Conservation (phyloP, 2,888 invertebrate genomes). For the Euplagia quadripunctaria region DNA sequence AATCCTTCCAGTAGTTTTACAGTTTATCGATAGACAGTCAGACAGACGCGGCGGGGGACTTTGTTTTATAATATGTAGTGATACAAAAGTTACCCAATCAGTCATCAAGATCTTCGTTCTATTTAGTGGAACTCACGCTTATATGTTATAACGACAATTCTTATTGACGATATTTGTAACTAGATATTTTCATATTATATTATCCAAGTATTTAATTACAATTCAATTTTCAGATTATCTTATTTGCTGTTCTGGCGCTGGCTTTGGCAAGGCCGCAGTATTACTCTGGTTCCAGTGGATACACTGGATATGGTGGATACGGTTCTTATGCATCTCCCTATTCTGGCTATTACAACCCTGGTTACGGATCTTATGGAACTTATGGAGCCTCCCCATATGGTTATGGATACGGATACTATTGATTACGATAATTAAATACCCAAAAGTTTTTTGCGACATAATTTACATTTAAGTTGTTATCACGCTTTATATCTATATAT, state of each 20-base stretch:
- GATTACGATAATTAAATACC: constrained; percentile 22
- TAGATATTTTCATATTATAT: neutral
- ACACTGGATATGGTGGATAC: constrained; percentile 63
- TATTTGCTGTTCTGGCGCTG: constrained; percentile 80
- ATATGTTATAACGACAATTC: too few species aligned
- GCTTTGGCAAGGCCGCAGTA: constrained; percentile 81
- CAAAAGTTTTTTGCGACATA: constrained; percentile 16
- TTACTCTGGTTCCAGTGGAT: constrained; percentile 73
- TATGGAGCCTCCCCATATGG: constrained; percentile 73
- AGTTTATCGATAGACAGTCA: too few species aligned
- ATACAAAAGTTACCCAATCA: too few species aligned
- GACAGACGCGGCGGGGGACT: too few species aligned
- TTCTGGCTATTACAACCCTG: constrained; percentile 73
- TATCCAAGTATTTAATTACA: neutral
- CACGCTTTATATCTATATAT: constrained; percentile 39
- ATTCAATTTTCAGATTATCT: constrained; percentile 73
- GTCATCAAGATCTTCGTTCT: too few species aligned
- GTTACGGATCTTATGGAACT: constrained; percentile 70
- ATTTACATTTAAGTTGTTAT: constrained; percentile 39
- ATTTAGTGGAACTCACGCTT: too few species aligned
- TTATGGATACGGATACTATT: constrained; percentile 77
- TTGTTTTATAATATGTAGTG: too few species aligned
- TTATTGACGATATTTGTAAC: too few species aligned
- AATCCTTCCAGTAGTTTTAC: too few species aligned
- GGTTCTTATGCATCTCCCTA: constrained; percentile 74